Evolutionary conservation across 2,113 vertebrate species (phyloP).

Genomic region (Thryonomys swinderianus): DNA sequence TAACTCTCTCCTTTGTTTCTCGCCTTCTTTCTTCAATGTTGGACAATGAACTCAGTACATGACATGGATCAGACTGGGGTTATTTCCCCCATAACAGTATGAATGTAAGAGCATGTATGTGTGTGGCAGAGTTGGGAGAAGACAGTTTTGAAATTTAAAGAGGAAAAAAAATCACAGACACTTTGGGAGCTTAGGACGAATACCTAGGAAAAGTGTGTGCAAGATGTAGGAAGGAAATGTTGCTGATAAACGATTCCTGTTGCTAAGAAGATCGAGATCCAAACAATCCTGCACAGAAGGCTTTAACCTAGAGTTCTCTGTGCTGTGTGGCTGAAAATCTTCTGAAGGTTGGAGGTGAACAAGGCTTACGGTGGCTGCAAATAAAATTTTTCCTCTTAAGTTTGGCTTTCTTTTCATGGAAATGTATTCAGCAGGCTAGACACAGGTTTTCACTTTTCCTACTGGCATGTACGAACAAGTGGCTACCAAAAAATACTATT

Average conservation of each 20-base stretch:
- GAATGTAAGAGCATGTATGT: neutral
- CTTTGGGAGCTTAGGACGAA: neutral
- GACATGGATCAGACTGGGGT: neutral
- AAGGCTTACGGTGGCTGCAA: constrained; percentile 33
- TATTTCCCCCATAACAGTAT: neutral
- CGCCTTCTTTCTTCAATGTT: neutral
- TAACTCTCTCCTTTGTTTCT: neutral
- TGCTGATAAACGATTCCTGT: constrained; percentile 44
- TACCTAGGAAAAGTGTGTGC: neutral
- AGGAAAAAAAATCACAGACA: neutral
- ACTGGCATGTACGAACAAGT: neutral
- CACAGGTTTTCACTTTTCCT: neutral
- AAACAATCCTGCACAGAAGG: neutral
- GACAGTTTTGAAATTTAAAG: constrained; percentile 19
- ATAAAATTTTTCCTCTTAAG: neutral
- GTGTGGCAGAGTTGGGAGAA: neutral
- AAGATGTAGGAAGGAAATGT: constrained; percentile 30
- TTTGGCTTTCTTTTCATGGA: constrained; percentile 66
- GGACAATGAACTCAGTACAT: neutral
- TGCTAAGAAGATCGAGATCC: neutral
- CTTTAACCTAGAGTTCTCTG: constrained; percentile 10
- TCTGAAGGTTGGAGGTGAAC: constrained; percentile 28
- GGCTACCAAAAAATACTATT: constrained; percentile 25
- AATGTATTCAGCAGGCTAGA: constrained; percentile 42
- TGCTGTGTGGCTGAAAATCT: constrained; percentile 8